These are phyloP conservation scores for Isichthys henryi DNA, from an alignment of 2,113 vertebrate species.

Conservation along the genomic window DNA sequence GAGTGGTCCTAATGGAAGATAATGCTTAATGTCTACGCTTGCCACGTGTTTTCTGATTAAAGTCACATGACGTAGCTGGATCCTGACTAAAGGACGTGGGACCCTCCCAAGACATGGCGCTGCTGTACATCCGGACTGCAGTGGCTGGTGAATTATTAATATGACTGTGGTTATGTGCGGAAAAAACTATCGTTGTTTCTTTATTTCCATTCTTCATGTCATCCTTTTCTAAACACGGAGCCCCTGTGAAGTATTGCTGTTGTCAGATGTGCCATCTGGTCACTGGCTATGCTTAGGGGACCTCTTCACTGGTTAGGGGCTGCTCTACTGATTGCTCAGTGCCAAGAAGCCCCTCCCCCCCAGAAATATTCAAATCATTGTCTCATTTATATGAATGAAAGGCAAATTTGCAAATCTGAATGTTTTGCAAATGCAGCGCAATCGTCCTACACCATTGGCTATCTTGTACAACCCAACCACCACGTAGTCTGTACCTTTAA, in stretches of 20 bases:
- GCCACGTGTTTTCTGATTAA: neutral
- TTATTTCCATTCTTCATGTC: neutral
- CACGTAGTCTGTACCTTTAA: neutral
- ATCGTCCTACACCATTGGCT: neutral
- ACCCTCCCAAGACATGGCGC: too few relatives aligned
- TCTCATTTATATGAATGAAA: neutral
- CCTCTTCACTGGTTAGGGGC: neutral
- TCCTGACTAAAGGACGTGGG: neutral
- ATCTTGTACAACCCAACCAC: neutral
- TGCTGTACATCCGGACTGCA: neutral
- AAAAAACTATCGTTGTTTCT: neutral
- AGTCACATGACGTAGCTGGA: neutral
- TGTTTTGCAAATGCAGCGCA: neutral
- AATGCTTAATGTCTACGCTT: neutral
- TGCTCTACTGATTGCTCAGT: neutral
- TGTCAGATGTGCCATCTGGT: neutral
- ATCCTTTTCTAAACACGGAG: neutral
- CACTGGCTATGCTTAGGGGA: neutral
- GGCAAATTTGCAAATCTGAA: neutral
- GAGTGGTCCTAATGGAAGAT: neutral
- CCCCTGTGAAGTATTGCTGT: neutral
- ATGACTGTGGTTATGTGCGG: neutral
- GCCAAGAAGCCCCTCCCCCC: neutral
- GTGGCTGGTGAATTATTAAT: neutral
- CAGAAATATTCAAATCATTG: neutral